A percentile compares a stretch with the other conserved stretches of the same genome.
These are phyloP conservation scores for Limosa lapponica DNA, from an alignment of 2,797 vertebrate species.

Conservation along the genomic window DNA sequence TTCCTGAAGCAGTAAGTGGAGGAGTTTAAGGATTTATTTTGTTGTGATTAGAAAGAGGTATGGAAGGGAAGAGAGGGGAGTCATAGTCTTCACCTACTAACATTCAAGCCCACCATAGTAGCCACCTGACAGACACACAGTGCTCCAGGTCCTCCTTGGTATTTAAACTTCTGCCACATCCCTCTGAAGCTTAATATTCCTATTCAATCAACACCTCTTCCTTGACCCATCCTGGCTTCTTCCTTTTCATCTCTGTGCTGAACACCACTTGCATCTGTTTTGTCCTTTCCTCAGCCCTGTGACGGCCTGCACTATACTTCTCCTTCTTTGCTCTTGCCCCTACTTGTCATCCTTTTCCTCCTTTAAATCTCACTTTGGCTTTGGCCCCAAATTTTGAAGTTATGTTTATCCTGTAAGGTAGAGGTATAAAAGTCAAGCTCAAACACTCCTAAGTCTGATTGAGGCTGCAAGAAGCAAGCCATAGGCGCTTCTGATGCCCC, in stretches of 20 bases:
- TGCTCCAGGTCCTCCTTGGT: neutral
- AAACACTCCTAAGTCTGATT: neutral
- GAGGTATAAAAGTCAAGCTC: neutral
- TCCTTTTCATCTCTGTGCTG: neutral
- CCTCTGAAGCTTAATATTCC: neutral
- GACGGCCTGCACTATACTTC: neutral
- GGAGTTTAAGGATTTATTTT: neutral
- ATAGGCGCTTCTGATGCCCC: neutral
- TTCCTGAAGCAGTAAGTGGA: neutral
- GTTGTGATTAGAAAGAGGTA: neutral
- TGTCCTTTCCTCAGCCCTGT: neutral
- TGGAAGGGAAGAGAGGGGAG: neutral
- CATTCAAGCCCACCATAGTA: neutral
- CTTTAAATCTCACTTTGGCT: neutral
- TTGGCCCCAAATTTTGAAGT: neutral
- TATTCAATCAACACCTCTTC: neutral
- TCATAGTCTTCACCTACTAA: neutral
- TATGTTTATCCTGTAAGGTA: neutral
- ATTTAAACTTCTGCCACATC: neutral
- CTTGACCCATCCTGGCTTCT: neutral
- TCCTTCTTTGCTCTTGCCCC: neutral
- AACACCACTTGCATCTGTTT: neutral
- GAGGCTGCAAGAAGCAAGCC: neutral
- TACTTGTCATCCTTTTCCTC: neutral
- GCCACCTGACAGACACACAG: neutral